Evolutionary conservation across 2,888 invertebrate genomes (phyloP).

Genomic region (Cynaeus angustus): DNA sequence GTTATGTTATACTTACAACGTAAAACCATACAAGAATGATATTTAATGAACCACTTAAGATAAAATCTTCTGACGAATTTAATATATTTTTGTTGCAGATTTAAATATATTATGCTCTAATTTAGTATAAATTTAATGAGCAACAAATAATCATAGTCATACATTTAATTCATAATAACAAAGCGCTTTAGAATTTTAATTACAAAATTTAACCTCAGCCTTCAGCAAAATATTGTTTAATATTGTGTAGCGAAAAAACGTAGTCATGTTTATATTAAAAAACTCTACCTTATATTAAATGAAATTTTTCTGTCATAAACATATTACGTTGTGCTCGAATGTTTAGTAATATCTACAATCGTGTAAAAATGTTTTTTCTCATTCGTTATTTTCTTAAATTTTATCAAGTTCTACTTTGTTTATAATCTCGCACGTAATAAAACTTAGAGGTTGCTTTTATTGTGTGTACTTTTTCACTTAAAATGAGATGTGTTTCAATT

Average conservation of each 20-base stretch:
- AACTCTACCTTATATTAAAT: background rate
- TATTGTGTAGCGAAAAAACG: background rate
- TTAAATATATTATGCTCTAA: too few relatives aligned
- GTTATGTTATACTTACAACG: too few relatives aligned
- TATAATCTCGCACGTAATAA: background rate
- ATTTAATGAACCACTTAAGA: too few relatives aligned
- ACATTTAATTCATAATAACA: too few relatives aligned
- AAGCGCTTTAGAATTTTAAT: too few relatives aligned
- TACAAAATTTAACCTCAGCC: background rate
- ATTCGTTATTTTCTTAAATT: too few relatives aligned
- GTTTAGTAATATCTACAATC: background rate
- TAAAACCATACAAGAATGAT: too few relatives aligned
- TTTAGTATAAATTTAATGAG: too few relatives aligned
- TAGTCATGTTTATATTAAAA: background rate
- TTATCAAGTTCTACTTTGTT: background rate
- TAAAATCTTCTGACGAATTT: too few relatives aligned
- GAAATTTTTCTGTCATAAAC: slow-evolving; percentile 4
- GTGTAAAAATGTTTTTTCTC: background rate
- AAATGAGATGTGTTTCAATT: slow-evolving; percentile 3
- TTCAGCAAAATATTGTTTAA: slow-evolving; percentile 2
- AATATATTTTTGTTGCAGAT: too few relatives aligned
- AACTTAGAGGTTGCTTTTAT: background rate
- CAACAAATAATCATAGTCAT: too few relatives aligned
- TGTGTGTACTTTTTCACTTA: background rate
- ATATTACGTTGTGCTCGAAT: background rate